A percentile compares a stretch with the other conserved stretches of the same genome.
These are phyloP conservation scores for Mesitornis unicolor DNA, from an alignment of 2,113 vertebrate genomes.

Conservation along the genomic window DNA sequence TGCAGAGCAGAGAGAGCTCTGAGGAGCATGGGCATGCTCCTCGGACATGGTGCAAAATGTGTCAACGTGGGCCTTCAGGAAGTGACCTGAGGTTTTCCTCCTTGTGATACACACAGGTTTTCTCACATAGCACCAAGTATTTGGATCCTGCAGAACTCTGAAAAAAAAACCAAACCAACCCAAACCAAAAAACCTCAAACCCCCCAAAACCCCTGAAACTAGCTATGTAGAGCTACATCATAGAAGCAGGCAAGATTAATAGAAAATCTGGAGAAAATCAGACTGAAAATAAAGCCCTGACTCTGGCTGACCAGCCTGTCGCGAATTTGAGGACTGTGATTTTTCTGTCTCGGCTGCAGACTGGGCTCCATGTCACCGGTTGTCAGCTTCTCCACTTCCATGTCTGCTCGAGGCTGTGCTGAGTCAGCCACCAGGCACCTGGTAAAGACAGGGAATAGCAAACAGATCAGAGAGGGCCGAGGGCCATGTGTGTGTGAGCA, in stretches of 20 bases:
- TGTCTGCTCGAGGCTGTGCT: not conserved
- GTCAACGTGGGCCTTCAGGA: not conserved
- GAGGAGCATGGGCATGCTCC: not conserved
- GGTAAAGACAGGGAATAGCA: not conserved
- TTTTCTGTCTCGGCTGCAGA: not conserved
- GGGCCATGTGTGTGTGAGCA: not conserved
- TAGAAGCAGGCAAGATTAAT: not conserved
- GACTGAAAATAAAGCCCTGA: not conserved
- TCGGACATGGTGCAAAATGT: not conserved
- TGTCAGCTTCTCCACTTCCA: not conserved
- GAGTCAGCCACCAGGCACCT: not conserved
- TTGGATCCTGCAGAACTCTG: not conserved
- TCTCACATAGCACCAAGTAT: not conserved
- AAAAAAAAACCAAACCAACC: not conserved
- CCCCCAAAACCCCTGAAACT: not conserved
- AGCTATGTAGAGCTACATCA: not conserved
- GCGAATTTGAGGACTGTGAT: not conserved
- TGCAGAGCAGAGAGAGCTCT: not conserved
- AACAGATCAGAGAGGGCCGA: not conserved
- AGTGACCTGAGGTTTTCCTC: not conserved
- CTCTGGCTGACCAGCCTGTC: not conserved
- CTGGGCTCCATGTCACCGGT: accelerated
- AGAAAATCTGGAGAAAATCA: not conserved
- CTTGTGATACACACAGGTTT: not conserved
- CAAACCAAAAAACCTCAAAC: too few species aligned